A percentile compares a stretch with the other conserved stretches of the same genome.
phyloP scores from a whole-genome alignment of 2,797 vertebrate species.

The Tachyglossus aculeatus region DNA sequence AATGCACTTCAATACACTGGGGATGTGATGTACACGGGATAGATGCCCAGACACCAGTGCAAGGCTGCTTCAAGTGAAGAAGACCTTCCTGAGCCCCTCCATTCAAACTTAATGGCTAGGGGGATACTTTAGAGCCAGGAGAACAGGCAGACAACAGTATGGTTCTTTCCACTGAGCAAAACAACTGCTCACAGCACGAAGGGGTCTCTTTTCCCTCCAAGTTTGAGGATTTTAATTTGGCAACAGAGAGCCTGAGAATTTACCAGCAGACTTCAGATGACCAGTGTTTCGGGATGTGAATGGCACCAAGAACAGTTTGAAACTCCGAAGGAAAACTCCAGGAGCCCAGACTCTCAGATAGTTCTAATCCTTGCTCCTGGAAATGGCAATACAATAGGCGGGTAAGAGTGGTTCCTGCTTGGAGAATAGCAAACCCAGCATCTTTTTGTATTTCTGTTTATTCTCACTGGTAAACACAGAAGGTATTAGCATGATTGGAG shows the following conservation, averaged over 20 bases:
- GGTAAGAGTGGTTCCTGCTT: no score
- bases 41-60: background rate
- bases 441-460: slow-evolving; percentile 11
- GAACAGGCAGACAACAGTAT: background rate
- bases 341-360: no score
- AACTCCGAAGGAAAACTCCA: background rate
- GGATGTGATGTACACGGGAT: background rate
- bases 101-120: background rate
- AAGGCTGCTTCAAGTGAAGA: background rate
- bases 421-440: no score
- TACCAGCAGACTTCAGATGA: background rate
- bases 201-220: background rate
- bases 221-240: background rate
- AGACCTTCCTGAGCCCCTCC: no score
- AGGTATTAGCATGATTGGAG: slow-evolving; percentile 32
- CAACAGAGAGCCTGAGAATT: background rate
- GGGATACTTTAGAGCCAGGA: background rate
- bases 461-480: slow-evolving; percentile 37
- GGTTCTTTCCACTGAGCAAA: background rate
- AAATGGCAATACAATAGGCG: no score
- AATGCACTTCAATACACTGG: background rate
- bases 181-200: background rate
- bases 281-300: background rate
- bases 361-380: no score
- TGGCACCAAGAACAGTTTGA: background rate